phyloP scores from a whole-genome alignment of 2,797 vertebrate species.

The Rhinella marina region DNA sequence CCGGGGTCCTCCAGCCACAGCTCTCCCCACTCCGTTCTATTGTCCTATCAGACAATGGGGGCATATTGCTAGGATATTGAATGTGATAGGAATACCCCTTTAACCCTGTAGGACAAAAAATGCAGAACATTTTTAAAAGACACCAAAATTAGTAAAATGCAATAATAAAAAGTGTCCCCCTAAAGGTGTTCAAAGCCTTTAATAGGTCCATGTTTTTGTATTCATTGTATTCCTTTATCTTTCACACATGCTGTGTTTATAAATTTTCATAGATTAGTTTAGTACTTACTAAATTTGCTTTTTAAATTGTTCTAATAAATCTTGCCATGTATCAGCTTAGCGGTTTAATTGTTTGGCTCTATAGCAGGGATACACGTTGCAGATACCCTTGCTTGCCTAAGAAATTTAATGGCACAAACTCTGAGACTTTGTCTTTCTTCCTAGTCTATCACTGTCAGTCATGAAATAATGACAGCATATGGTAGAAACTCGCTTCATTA shows the following conservation, averaged over 20 bases:
- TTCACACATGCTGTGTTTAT: background rate
- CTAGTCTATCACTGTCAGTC: conserved; percentile 57
- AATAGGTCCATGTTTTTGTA: background rate
- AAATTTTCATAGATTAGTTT: background rate
- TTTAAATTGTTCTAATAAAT: background rate
- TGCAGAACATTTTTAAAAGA: too few species aligned
- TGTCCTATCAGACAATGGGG: too few species aligned
- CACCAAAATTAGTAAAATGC: too few species aligned
- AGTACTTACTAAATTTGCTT: background rate
- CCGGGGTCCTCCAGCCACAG: too few species aligned
- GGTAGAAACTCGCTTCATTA: conserved; percentile 53
- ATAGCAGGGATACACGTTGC: background rate
- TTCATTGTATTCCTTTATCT: background rate
- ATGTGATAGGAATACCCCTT: too few species aligned
- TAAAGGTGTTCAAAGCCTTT: too few species aligned
- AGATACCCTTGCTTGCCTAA: background rate
- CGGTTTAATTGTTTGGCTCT: background rate
- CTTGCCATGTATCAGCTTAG: background rate
- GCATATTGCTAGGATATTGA: too few species aligned
- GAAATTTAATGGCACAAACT: conserved; percentile 35
- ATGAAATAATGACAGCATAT: conserved; percentile 57
- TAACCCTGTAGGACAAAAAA: too few species aligned
- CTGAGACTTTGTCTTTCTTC: conserved; percentile 22
- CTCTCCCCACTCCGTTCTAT: too few species aligned
- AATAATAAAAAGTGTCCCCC: too few species aligned